Evolutionary conservation across 2,797 vertebrate genomes (phyloP).

Genomic region (Macropus fuliginosus): DNA sequence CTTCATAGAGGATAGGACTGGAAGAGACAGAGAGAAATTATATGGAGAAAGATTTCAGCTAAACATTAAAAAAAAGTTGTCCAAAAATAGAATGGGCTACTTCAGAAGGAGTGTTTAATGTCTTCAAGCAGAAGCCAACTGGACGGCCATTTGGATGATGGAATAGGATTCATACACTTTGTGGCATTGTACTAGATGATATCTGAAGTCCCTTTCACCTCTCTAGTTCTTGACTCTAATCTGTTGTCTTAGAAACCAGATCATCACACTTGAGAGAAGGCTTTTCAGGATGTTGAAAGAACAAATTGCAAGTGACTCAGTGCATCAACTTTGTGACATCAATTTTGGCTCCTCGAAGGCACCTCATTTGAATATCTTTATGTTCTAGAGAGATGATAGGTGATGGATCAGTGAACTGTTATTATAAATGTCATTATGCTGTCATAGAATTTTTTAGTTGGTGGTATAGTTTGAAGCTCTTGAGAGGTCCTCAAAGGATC

Average conservation of each 20-base stretch:
- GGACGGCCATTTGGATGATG: background rate
- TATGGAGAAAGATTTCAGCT: background rate
- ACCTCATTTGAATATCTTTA: background rate
- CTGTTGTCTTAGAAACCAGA: background rate
- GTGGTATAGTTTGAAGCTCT: background rate
- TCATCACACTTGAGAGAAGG: background rate
- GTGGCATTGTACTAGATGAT: background rate
- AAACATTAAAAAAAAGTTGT: background rate
- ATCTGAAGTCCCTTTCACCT: background rate
- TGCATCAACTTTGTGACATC: background rate
- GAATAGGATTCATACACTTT: background rate
- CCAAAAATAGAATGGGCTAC: background rate
- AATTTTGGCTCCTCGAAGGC: background rate
- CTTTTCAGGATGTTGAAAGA: background rate
- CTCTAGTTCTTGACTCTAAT: background rate
- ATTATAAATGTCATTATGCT: background rate
- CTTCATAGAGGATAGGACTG: background rate
- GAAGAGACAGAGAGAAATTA: background rate
- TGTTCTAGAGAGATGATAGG: background rate
- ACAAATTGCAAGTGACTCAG: background rate
- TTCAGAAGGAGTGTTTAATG: background rate
- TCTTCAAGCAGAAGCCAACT: background rate
- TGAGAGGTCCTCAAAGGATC: background rate
- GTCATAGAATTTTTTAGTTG: background rate
- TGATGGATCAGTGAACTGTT: background rate